phyloP scores from a whole-genome alignment of 2,113 vertebrate genomes.

The Pollachius pollachius region DNA sequence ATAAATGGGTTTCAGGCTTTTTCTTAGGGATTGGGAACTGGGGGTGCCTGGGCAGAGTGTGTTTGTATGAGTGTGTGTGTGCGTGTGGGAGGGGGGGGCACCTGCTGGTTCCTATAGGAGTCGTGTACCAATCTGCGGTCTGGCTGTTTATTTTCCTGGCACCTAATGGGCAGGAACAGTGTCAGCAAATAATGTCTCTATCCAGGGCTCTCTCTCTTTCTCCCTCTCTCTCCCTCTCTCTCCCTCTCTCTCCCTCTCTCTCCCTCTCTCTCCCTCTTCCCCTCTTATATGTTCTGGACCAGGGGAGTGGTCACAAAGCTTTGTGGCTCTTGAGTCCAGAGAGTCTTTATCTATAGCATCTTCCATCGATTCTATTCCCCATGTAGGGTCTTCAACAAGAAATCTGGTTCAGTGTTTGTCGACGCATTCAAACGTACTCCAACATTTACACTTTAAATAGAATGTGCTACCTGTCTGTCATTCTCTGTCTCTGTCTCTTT shows the following conservation, averaged over 20 bases:
- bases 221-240: no score
- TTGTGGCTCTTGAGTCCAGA: no score
- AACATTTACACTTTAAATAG: conserved; percentile 7
- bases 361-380: no score
- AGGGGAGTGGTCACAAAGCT: no score
- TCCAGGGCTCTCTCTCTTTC: conserved; percentile 27
- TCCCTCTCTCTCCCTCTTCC: conserved; percentile 5
- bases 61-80: neutral
- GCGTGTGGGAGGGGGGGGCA: conserved; percentile 53
- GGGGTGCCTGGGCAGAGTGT: conserved; percentile 6
- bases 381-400: no score
- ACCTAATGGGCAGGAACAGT: conserved; percentile 59
- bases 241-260: no score
- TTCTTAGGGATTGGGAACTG: conserved; percentile 8
- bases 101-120: conserved; percentile 67
- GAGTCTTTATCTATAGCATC: no score
- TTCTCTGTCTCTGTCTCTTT: no score
- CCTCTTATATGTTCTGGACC: no score
- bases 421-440: no score
- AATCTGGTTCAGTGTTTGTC: no score
- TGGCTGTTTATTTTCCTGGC: conserved; percentile 62
- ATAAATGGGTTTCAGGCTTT: conserved; percentile 57
- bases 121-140: conserved; percentile 51
- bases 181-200: conserved; percentile 63
- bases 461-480: conserved; percentile 19